phyloP scores from a whole-genome alignment of 1,140 invertebrate genomes.

The Nasonia giraulti region DNA sequence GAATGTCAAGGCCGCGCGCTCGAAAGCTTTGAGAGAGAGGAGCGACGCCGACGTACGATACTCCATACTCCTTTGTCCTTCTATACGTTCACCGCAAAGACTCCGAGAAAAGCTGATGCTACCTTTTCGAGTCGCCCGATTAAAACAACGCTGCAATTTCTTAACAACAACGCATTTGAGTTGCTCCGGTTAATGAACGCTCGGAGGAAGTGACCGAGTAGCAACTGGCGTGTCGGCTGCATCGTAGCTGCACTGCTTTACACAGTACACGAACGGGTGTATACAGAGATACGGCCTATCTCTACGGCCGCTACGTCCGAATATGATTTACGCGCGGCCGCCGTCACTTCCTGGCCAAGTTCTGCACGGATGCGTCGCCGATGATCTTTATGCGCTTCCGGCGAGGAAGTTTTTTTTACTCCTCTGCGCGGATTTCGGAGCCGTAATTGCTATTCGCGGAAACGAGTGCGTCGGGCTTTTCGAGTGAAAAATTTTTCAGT shows the following conservation, averaged over 20 bases:
- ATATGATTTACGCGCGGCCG: conserved; percentile 17
- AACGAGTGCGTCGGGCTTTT: neutral
- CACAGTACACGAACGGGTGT: neutral
- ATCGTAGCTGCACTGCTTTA: neutral
- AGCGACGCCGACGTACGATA: too few relatives aligned
- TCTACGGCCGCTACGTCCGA: conserved; percentile 1
- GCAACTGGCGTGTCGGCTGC: neutral
- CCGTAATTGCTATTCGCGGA: too few relatives aligned
- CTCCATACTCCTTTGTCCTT: too few relatives aligned
- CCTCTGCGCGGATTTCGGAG: neutral
- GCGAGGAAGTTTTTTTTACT: neutral
- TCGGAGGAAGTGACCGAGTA: neutral
- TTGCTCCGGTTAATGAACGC: neutral
- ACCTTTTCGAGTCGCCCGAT: too few relatives aligned
- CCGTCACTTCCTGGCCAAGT: neutral
- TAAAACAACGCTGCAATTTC: too few relatives aligned
- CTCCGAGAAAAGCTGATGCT: too few relatives aligned
- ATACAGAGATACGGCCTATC: neutral
- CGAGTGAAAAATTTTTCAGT: too few relatives aligned
- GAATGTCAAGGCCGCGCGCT: neutral
- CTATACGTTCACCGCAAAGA: too few relatives aligned
- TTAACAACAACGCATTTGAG: too few relatives aligned
- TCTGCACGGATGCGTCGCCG: conserved; percentile 1
- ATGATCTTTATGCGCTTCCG: neutral
- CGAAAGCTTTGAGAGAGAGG: neutral